Conservation (phyloP, 2,797 vertebrate species). For the Coendou prehensilis region DNA sequence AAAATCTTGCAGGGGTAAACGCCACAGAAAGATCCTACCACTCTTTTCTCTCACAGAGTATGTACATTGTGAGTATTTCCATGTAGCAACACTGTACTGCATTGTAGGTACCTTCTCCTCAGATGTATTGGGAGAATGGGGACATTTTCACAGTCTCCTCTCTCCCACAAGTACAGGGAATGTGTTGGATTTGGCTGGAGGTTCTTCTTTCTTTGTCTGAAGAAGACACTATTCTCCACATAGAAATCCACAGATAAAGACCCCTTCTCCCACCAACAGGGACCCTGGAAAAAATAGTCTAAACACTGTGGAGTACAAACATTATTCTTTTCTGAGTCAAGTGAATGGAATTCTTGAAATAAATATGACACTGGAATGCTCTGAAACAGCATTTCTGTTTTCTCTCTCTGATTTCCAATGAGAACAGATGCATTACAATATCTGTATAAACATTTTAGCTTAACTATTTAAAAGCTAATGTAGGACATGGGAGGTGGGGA, state of each 20-base stretch:
- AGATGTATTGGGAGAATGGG: not conserved
- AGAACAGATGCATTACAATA: not conserved
- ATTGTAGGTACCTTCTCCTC: not conserved
- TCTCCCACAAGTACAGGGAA: not conserved
- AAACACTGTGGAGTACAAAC: slow-evolving; percentile 8
- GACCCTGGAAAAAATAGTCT: not conserved
- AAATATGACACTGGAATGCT: not conserved
- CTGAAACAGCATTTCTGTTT: not conserved
- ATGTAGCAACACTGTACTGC: not conserved
- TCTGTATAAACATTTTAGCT: not conserved
- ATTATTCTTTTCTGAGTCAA: slow-evolving; percentile 39
- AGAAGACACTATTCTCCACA: not conserved
- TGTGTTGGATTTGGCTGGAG: not conserved
- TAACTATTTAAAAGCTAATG: slow-evolving; percentile 19
- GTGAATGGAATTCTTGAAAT: not conserved
- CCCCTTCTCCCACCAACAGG: not conserved
- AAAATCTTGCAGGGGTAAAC: not conserved
- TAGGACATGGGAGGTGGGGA: not conserved
- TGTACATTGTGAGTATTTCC: not conserved
- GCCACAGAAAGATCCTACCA: not conserved
- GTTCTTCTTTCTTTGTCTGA: not conserved
- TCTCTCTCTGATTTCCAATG: slow-evolving; percentile 42
- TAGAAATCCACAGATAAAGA: not conserved
- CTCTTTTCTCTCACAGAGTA: not conserved
- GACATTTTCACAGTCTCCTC: not conserved